A percentile compares a stretch with the other conserved stretches of the same genome.
Conservation (phyloP, 2,797 vertebrate genomes). For the Argya squamiceps region DNA sequence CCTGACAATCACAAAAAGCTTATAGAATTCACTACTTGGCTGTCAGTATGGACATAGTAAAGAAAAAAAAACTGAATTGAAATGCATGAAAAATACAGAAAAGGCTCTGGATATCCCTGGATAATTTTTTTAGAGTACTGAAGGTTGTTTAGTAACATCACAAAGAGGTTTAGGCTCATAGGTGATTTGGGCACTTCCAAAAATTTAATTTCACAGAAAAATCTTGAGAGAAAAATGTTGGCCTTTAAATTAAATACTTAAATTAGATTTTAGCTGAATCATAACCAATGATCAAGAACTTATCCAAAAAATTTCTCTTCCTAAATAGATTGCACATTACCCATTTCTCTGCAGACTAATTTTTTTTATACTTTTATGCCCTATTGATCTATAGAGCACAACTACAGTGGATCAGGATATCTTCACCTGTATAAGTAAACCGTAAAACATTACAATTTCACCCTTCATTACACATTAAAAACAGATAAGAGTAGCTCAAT, state of each 20-base stretch:
- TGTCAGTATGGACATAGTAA: neutral
- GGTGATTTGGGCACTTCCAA: neutral
- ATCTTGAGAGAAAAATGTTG: neutral
- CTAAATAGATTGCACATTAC: neutral
- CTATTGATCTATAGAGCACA: neutral
- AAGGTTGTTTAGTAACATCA: neutral
- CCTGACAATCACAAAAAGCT: neutral
- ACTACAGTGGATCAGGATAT: neutral
- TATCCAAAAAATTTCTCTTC: neutral
- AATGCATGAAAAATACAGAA: neutral
- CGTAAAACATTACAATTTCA: neutral
- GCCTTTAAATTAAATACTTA: neutral
- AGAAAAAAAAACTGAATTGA: neutral
- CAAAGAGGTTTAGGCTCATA: neutral
- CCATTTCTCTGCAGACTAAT: neutral
- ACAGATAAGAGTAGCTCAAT: neutral
- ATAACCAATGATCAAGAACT: neutral
- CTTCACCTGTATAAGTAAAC: neutral
- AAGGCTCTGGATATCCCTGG: neutral
- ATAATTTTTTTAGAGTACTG: neutral
- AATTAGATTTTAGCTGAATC: neutral
- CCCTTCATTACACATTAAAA: neutral
- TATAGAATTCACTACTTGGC: neutral
- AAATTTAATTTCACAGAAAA: neutral
- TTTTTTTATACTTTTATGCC: conserved; percentile 2